These are phyloP conservation scores for Euura saliciscinereae DNA, from an alignment of 1,140 invertebrate species.

Conservation along the genomic window DNA sequence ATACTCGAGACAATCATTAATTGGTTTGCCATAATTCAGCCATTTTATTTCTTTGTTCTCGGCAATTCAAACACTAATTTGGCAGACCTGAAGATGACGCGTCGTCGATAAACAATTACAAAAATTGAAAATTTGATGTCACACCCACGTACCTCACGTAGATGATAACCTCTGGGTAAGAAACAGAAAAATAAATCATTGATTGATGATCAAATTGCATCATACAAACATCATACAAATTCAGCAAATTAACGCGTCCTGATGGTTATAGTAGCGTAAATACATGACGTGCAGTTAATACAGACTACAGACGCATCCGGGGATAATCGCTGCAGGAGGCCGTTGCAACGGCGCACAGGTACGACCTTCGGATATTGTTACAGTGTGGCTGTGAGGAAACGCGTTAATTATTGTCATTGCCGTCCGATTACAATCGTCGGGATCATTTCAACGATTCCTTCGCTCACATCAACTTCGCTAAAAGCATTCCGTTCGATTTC, in stretches of 20 bases:
- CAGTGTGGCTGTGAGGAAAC: background rate
- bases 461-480: background rate
- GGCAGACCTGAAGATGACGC: no score
- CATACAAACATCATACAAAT: no score
- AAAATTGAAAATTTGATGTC: no score
- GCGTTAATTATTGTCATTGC: constrained; percentile 1
- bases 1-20: no score
- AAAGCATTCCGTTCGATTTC: background rate
- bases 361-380: background rate
- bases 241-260: background rate
- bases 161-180: no score
- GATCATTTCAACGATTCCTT: background rate
- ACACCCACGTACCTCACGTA: no score
- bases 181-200: no score
- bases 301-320: background rate
- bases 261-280: constrained; percentile 5
- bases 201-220: no score
- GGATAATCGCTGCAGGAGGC: background rate
- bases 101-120: no score
- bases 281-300: constrained; percentile 7
- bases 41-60: no score
- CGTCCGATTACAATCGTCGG: background rate
- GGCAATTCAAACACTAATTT: no score
- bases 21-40: no score
- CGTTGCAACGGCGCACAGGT: background rate